phyloP scores from a whole-genome alignment of 2,113 vertebrate genomes.

The Miniopterus natalensis region DNA sequence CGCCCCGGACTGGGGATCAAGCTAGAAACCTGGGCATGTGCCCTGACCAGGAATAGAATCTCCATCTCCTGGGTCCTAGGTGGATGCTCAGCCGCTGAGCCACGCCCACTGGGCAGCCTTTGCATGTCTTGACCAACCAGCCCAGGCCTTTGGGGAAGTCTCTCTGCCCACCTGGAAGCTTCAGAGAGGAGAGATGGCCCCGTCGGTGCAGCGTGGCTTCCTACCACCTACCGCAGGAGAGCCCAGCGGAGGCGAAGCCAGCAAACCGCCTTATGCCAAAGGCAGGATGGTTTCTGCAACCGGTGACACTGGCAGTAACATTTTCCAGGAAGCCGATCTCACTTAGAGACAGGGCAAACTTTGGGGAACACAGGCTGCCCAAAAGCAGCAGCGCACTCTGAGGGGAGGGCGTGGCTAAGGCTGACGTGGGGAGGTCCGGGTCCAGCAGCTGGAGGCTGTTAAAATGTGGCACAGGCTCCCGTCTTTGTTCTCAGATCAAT shows the following conservation, averaged over 20 bases:
- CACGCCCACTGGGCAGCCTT: background rate
- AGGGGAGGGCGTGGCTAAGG: constrained; percentile 58
- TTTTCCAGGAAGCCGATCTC: constrained; percentile 21
- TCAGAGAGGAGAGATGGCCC: background rate
- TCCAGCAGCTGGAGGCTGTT: constrained; percentile 73
- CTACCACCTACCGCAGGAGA: background rate
- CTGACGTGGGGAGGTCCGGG: background rate
- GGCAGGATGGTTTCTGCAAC: background rate
- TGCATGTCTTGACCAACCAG: background rate
- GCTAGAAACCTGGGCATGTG: too few species aligned
- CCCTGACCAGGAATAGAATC: too few species aligned
- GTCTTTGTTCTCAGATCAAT: constrained; percentile 69
- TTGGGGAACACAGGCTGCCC: background rate
- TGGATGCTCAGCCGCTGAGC: too few species aligned
- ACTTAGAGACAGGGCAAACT: background rate
- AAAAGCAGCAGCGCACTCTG: background rate
- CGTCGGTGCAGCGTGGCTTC: background rate
- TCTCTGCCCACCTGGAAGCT: background rate
- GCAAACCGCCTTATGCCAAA: background rate
- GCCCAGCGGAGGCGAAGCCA: background rate
- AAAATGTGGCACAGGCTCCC: constrained; percentile 64
- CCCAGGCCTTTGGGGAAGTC: background rate
- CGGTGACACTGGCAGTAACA: background rate
- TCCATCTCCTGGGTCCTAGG: too few species aligned
- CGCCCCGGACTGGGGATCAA: too few species aligned